Base-by-base conservation (phyloP, 2,797 vertebrate genomes). In the Kryptolebias ocellatus region DNA sequence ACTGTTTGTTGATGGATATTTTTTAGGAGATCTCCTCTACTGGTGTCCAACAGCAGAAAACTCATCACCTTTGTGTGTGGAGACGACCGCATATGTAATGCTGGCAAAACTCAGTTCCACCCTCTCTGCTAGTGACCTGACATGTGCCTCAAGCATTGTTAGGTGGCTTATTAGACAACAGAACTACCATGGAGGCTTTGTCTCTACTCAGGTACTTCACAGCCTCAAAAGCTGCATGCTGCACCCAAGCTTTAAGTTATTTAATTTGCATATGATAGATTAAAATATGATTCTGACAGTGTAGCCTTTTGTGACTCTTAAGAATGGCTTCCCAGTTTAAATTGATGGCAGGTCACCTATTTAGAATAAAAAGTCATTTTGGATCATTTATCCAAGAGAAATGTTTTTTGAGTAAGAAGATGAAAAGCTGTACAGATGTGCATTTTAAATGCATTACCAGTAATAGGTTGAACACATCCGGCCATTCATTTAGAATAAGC, bases 121-220 rank as follows among this genome's bases (percentile, higher is more conserved):
- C 50, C 78, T 62, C n/a, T 74, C 79, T 0, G 2, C 49, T 45
- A 67, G 91, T 64, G 94, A 96, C 9, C 72, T 95, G 69, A 89
- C 87, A 12, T 90, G 92, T 1, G 46, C 83, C 55, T 82, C 87
- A 3, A 60, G 67, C n/a, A 83, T 95, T 20, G 89, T 95, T 47
- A 87, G 78, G 50, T 95, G 95, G 95, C 84, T 98, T 58, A 70
- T 91, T 46, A 79, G 81, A 7, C 93, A 95, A 54, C 94, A 93
- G 86, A 96, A 95, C 70, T 62, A 90, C 0, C 93, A 92, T 0
- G 95, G 96, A 1, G 95, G 95, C 39, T 96, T 96, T 87, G 92
- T 91, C n/a, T 96, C 95, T 56, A 96, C 93, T 55, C 96, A 97
- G 95, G 96, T 96, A 90, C 46, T 15, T 2, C 9, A 8, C 0